phyloP scores from a whole-genome alignment of 2,797 vertebrate genomes.

The Trichosurus vulpecula region DNA sequence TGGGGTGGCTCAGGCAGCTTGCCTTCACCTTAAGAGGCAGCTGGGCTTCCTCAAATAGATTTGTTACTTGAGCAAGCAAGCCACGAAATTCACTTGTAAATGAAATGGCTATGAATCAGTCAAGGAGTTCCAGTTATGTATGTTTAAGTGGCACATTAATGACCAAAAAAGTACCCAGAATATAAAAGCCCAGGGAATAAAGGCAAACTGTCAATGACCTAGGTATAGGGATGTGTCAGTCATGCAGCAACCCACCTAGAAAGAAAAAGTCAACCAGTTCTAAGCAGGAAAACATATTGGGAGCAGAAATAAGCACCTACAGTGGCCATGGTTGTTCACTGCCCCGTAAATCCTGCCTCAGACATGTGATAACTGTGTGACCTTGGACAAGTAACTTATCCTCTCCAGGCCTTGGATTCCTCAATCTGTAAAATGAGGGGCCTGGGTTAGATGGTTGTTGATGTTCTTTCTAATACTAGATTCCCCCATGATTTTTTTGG shows the following conservation, averaged over 20 bases:
- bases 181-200: neutral
- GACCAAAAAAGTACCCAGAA: neutral
- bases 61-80: slow-evolving; percentile 6
- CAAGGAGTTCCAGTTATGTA: neutral
- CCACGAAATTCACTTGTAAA: slow-evolving; percentile 29
- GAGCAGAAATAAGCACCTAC: neutral
- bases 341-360: neutral
- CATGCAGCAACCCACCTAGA: neutral
- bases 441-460: neutral
- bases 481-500: neutral
- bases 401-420: neutral
- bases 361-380: neutral
- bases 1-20: neutral
- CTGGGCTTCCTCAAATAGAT: slow-evolving; percentile 28
- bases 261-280: slow-evolving; percentile 35
- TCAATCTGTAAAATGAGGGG: neutral
- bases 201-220: neutral
- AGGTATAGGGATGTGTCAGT: neutral
- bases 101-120: neutral
- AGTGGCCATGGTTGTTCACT: neutral
- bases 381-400: neutral
- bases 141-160: slow-evolving; percentile 13
- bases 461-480: neutral
- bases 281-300: neutral
- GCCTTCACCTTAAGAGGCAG: slow-evolving; percentile 11